Evolutionary conservation across 2,888 invertebrate genomes (phyloP).

Genomic region (Lepidocyrtinus sp.): DNA sequence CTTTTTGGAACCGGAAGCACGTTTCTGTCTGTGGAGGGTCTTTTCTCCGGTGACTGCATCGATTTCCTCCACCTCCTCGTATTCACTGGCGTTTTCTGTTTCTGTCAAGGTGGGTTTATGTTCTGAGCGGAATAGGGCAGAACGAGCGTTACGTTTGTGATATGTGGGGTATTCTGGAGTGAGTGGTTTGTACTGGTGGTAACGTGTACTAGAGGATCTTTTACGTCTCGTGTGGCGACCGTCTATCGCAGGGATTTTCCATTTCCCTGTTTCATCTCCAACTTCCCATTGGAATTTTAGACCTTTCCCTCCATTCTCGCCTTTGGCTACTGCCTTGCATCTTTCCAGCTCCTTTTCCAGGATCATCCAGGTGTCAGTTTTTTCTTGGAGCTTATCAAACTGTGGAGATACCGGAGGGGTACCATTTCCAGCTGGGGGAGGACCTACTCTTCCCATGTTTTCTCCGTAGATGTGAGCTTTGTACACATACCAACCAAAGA

Average conservation of each 20-base stretch:
- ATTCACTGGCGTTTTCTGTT: no score
- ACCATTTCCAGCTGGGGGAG: background rate
- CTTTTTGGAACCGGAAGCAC: no score
- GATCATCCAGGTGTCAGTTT: constrained; percentile 20
- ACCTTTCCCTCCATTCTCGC: constrained; percentile 18
- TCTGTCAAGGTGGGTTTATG: no score
- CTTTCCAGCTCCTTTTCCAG: constrained; percentile 23
- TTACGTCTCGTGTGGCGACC: background rate
- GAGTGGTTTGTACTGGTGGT: no score
- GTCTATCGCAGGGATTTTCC: constrained; percentile 22
- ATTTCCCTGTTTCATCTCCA: constrained; percentile 3
- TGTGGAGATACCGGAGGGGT: background rate
- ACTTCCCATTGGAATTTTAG: constrained; percentile 20
- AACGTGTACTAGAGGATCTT: no score
- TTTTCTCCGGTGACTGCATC: no score
- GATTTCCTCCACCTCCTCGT: no score
- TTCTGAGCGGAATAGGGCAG: no score
- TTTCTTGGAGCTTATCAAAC: constrained; percentile 12
- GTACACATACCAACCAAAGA: constrained; percentile 27
- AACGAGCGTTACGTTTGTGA: no score
- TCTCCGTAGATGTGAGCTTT: constrained; percentile 25
- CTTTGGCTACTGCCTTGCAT: background rate
- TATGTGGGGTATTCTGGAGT: no score
- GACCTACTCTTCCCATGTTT: constrained; percentile 6
- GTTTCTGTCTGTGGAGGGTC: no score